Percentiles rank a stretch among this genome's conserved stretches.
These are phyloP conservation scores for Acrobasis consociella DNA, from an alignment of 2,888 invertebrate genomes.

Conservation along the genomic window DNA sequence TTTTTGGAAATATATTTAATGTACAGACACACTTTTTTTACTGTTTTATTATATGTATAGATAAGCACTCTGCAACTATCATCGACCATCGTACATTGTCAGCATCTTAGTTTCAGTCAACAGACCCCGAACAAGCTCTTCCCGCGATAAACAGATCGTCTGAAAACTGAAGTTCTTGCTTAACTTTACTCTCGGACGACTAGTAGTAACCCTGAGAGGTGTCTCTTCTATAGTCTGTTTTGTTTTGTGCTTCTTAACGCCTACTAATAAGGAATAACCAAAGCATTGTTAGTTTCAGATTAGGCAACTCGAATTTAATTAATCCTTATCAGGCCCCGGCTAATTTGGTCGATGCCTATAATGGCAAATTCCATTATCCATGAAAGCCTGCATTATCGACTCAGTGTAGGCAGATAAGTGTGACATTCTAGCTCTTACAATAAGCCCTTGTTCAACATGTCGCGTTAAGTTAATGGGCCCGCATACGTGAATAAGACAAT, in stretches of 20 bases:
- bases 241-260: constrained; percentile 29
- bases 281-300: constrained; percentile 35
- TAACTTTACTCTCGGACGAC: no score
- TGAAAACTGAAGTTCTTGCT: no score
- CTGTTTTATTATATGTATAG: no score
- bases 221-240: not conserved
- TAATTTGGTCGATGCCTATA: constrained; percentile 29
- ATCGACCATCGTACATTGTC: no score
- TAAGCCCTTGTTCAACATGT: constrained; percentile 45
- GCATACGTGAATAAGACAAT: constrained; percentile 34
- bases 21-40: no score
- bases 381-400: constrained; percentile 35
- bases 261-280: constrained; percentile 32
- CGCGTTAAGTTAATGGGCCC: constrained; percentile 36
- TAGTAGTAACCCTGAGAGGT: no score
- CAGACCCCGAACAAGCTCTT: no score
- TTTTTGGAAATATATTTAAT: no score
- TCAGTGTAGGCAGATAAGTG: constrained; percentile 39
- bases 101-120: no score
- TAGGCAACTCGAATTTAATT: constrained; percentile 35
- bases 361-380: constrained; percentile 35
- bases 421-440: constrained; percentile 52
- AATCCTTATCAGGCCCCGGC: constrained; percentile 35
- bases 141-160: no score
- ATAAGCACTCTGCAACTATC: no score